These are phyloP conservation scores for Endomychus coccineus DNA, from an alignment of 2,888 invertebrate genomes.

Conservation along the genomic window DNA sequence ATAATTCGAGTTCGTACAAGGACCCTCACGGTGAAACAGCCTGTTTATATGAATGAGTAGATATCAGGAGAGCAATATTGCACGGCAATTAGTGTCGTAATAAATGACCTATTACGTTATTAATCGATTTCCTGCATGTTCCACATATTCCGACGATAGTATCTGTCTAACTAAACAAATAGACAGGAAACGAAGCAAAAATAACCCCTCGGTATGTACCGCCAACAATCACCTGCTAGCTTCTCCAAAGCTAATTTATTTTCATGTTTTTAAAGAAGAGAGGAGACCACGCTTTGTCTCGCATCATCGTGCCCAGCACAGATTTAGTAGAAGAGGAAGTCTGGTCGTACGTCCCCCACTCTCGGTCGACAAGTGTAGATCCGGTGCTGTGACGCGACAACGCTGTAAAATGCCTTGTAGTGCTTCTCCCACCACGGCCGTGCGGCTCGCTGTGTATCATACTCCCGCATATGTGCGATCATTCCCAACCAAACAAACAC, in stretches of 20 bases:
- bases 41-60: no score
- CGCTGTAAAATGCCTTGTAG: constrained; percentile 18
- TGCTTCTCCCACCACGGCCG: constrained; percentile 19
- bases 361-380: constrained; percentile 38
- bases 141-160: no score
- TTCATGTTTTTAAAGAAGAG: no score
- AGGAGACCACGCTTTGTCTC: no score
- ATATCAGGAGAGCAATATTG: constrained; percentile 1
- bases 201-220: no score
- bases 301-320: constrained; percentile 24
- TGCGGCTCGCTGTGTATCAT: constrained; percentile 15
- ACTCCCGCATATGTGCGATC: constrained; percentile 34
- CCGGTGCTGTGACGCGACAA: constrained; percentile 38
- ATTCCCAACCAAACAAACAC: constrained; percentile 16
- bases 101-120: constrained; percentile 30
- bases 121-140: constrained; percentile 20
- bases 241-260: no score
- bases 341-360: constrained; percentile 27
- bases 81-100: not conserved
- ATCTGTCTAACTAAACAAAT: no score
- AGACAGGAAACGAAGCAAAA: no score
- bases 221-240: no score
- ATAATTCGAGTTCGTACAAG: no score
- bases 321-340: constrained; percentile 40
- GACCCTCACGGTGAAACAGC: no score